A percentile compares a stretch with the other conserved stretches of the same genome.
Conservation (phyloP, 2,113 vertebrate species). For the Pipra filicauda region DNA sequence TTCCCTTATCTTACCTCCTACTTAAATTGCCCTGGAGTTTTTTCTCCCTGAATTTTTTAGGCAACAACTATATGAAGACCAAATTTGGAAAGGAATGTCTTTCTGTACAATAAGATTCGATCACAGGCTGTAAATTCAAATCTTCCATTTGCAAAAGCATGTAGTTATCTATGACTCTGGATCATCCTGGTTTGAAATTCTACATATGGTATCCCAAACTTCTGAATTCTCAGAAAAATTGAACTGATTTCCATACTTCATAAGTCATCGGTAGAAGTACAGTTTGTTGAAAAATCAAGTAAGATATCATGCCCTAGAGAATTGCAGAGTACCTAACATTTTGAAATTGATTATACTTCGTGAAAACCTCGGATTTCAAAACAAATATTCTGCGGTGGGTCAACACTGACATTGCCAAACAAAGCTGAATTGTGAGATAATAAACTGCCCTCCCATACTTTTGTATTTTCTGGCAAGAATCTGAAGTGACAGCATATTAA, state of each 20-base stretch:
- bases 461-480: not conserved
- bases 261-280: not conserved
- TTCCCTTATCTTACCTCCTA: too few relatives aligned
- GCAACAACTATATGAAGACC: not conserved
- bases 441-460: not conserved
- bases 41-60: too few relatives aligned
- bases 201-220: not conserved
- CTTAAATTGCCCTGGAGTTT: too few relatives aligned
- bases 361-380: not conserved
- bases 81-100: not conserved
- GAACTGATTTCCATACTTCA: not conserved
- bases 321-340: not conserved
- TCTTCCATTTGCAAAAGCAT: not conserved
- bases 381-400: not conserved
- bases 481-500: not conserved
- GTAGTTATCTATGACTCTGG: not conserved
- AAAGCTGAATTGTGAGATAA: not conserved
- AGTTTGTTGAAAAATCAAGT: not conserved
- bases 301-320: not conserved
- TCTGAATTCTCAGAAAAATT: not conserved
- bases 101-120: not conserved
- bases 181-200: not conserved
- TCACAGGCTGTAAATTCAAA: not conserved
- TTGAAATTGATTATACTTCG: not conserved
- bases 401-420: not conserved